Evolutionary conservation across 2,113 vertebrate species (phyloP).

Genomic region (Ammospiza caudacuta): DNA sequence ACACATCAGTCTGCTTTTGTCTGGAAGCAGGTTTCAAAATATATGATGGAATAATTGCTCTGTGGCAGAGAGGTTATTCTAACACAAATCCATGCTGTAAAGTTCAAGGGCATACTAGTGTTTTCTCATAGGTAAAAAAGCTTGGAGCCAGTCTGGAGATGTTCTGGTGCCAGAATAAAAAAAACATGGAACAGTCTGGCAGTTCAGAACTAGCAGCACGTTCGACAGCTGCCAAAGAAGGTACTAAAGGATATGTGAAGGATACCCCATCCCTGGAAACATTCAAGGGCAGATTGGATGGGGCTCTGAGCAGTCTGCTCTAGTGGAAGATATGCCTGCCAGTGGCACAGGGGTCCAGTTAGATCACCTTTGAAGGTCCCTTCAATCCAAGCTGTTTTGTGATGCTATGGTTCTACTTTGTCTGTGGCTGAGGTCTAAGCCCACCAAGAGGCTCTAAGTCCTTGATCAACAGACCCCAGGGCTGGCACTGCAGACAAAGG

Average conservation of each 20-base stretch:
- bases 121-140: neutral
- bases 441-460: neutral
- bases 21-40: neutral
- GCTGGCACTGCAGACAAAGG: neutral
- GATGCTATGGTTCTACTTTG: neutral
- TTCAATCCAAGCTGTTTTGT: neutral
- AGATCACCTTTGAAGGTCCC: neutral
- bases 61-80: neutral
- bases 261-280: neutral
- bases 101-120: neutral
- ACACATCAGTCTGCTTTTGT: neutral
- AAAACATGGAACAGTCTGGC: fast-evolving
- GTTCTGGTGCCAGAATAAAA: neutral
- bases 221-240: neutral
- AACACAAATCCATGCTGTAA: neutral
- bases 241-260: neutral
- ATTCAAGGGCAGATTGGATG: neutral
- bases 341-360: neutral
- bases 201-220: neutral
- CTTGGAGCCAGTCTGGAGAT: neutral
- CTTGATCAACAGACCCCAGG: neutral
- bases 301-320: neutral
- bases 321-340: neutral
- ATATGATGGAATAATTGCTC: neutral
- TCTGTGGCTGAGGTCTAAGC: neutral